Evolutionary conservation across 2,888 invertebrate genomes (phyloP).

Genomic region (Pyrgus malvae): DNA sequence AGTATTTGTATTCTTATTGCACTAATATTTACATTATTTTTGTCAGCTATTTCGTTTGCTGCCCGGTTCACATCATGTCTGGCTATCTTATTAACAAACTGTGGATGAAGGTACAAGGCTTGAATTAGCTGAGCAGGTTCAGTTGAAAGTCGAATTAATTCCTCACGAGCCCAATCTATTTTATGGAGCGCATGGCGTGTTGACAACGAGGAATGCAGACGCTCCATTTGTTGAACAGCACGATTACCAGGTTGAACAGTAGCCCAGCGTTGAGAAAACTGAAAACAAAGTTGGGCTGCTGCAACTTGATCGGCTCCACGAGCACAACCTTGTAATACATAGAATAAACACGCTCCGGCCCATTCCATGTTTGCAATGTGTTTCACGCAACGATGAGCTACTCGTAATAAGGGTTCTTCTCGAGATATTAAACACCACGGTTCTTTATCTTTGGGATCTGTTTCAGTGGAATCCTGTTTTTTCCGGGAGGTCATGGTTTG

Average conservation of each 20-base stretch:
- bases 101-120: constrained; percentile 68
- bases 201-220: constrained; percentile 67
- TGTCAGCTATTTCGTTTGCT: constrained; percentile 76
- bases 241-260: constrained; percentile 72
- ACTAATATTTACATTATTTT: constrained; percentile 72
- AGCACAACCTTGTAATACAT: constrained; percentile 75
- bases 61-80: constrained; percentile 70
- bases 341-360: constrained; percentile 78
- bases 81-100: constrained; percentile 65
- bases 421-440: constrained; percentile 66
- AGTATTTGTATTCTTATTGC: constrained; percentile 73
- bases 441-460: constrained; percentile 56
- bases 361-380: constrained; percentile 79
- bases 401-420: constrained; percentile 70
- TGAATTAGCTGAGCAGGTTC: constrained; percentile 75
- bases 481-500: constrained; percentile 77
- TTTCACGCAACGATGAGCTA: constrained; percentile 73
- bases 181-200: constrained; percentile 73
- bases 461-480: constrained; percentile 48
- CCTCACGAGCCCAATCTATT: constrained; percentile 74
- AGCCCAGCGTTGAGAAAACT: constrained; percentile 77
- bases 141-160: constrained; percentile 64
- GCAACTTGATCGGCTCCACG: constrained; percentile 78
- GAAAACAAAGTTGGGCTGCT: constrained; percentile 74
- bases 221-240: constrained; percentile 75